phyloP scores from a whole-genome alignment of 2,888 invertebrate species.

The Thecocarcelia acutangulata region DNA sequence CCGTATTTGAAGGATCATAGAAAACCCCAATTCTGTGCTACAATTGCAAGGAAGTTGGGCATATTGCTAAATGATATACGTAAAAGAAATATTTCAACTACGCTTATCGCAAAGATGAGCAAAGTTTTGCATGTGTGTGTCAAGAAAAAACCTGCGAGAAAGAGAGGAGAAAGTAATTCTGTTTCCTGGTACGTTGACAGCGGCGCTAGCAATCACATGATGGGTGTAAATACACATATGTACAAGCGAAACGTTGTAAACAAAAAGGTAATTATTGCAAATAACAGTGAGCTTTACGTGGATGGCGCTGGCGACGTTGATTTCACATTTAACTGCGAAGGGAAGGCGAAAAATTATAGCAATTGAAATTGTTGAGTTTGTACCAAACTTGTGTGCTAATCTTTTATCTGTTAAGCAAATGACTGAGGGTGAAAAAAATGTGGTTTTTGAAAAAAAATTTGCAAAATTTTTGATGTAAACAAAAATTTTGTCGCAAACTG shows the following conservation, averaged over 20 bases:
- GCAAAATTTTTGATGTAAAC: too few relatives aligned
- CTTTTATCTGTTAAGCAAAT: too few relatives aligned
- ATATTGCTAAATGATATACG: background rate
- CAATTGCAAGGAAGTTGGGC: conserved; percentile 16
- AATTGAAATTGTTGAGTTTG: too few relatives aligned
- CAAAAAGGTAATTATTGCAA: conserved; percentile 32
- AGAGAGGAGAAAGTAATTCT: background rate
- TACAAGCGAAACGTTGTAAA: background rate
- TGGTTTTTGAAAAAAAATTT: too few relatives aligned
- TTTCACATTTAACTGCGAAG: too few relatives aligned
- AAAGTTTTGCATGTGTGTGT: background rate
- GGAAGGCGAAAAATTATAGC: too few relatives aligned
- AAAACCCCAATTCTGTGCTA: background rate
- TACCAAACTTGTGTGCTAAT: too few relatives aligned
- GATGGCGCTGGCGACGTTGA: conserved; percentile 7
- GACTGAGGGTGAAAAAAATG: too few relatives aligned
- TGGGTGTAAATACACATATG: background rate
- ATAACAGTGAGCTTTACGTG: conserved; percentile 7
- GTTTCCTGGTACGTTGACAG: conserved; percentile 29
- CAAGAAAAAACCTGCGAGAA: too few relatives aligned
- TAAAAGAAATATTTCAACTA: background rate
- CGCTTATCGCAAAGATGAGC: background rate
- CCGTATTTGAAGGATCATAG: too few relatives aligned
- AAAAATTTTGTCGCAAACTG: too few relatives aligned
- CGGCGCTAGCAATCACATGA: conserved; percentile 44